phyloP scores from a whole-genome alignment of 2,113 vertebrate genomes.

The Engystomops pustulosus region DNA sequence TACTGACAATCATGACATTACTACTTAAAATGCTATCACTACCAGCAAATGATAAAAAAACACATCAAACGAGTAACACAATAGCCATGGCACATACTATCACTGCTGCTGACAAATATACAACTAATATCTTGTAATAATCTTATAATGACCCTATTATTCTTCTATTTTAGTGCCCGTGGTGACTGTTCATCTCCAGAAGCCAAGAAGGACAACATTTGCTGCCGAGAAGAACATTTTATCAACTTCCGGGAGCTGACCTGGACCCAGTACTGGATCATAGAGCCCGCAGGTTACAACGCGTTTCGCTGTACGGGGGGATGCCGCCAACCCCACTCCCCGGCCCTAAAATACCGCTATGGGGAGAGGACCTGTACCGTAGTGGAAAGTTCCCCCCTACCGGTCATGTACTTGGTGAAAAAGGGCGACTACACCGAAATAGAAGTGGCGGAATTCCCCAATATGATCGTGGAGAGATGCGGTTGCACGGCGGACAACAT shows the following conservation, averaged over 20 bases:
- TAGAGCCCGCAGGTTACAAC: conserved; percentile 82
- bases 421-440: conserved; percentile 89
- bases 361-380: conserved; percentile 77
- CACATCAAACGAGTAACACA: no score
- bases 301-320: conserved; percentile 78
- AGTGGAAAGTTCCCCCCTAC: conserved; percentile 79
- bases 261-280: conserved; percentile 87
- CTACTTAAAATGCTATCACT: no score
- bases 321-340: conserved; percentile 75
- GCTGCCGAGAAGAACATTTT: conserved; percentile 84
- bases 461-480: conserved; percentile 85
- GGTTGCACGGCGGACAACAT: conserved; percentile 78
- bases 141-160: neutral
- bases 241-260: conserved; percentile 81
- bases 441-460: conserved; percentile 87
- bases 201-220: conserved; percentile 65
- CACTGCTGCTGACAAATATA: no score
- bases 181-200: conserved; percentile 79
- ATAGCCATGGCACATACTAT: no score
- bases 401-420: conserved; percentile 88
- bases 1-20: neutral
- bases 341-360: conserved; percentile 68
- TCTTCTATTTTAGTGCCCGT: conserved; percentile 69
- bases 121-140: no score
- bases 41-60: no score